Conservation (phyloP, 2,113 vertebrate species). For the Tursiops truncatus region DNA sequence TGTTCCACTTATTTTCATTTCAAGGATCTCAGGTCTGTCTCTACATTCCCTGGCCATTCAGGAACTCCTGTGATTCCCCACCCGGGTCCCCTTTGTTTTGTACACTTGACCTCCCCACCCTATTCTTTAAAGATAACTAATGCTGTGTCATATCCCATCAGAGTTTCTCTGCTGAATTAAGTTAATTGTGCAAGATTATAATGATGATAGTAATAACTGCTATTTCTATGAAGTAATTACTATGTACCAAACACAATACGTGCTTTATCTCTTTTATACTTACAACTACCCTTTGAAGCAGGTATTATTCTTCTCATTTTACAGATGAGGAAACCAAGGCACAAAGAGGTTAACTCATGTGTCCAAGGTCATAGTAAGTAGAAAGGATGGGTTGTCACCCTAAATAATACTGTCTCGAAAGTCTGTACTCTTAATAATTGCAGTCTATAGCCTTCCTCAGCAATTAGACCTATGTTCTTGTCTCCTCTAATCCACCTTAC, state of each 20-base stretch:
- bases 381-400: background rate
- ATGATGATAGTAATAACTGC: background rate
- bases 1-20: background rate
- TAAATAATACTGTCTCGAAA: background rate
- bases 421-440: background rate
- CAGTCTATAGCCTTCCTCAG: background rate
- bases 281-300: background rate
- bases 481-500: background rate
- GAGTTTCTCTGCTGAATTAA: background rate
- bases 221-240: background rate
- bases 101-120: background rate
- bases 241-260: background rate
- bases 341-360: background rate
- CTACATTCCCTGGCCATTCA: background rate
- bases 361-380: background rate
- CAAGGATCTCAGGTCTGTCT: background rate
- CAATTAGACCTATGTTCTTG: background rate
- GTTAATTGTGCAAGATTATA: background rate
- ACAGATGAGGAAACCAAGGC: background rate
- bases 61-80: background rate
- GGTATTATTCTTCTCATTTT: background rate
- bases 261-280: background rate
- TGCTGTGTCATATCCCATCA: background rate
- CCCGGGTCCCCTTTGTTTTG: background rate
- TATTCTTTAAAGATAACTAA: background rate